A percentile compares a stretch with the other conserved stretches of the same genome.
phyloP scores from a whole-genome alignment of 2,113 vertebrate genomes.

The Trachemys scripta region DNA sequence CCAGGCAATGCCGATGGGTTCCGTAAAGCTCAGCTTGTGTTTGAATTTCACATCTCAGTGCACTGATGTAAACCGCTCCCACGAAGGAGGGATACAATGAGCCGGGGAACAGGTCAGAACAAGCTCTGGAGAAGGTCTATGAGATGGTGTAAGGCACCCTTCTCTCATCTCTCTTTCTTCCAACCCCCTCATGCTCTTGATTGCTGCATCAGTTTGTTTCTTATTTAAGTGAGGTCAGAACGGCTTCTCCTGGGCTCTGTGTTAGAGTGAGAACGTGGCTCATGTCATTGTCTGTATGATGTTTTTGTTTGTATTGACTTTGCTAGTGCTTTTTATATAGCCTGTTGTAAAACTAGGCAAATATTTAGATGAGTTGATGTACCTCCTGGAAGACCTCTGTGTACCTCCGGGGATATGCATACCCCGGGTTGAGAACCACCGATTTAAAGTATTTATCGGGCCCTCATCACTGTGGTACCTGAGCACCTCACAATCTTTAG shows the following conservation, averaged over 20 bases:
- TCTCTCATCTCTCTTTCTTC: not conserved
- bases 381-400: too few species aligned
- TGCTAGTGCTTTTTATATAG: too few species aligned
- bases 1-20: not conserved
- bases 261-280: not conserved
- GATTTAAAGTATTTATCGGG: too few species aligned
- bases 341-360: too few species aligned
- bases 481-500: too few species aligned
- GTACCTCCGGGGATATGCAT: too few species aligned
- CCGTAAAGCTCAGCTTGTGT: not conserved
- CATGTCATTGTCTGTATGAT: too few species aligned
- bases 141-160: not conserved
- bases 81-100: not conserved
- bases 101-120: too few species aligned
- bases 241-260: not conserved
- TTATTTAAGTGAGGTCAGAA: not conserved
- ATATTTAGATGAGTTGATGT: too few species aligned
- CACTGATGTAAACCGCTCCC: not conserved
- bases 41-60: not conserved
- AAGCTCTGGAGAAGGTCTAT: not conserved
- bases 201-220: not conserved
- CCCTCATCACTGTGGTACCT: too few species aligned
- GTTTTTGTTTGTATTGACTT: too few species aligned
- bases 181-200: not conserved
- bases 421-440: too few species aligned